Percentiles rank a stretch among this genome's conserved stretches.
Evolutionary conservation across 2,888 invertebrate genomes (phyloP).

Genomic region (Lepidocyrtoides sp.): DNA sequence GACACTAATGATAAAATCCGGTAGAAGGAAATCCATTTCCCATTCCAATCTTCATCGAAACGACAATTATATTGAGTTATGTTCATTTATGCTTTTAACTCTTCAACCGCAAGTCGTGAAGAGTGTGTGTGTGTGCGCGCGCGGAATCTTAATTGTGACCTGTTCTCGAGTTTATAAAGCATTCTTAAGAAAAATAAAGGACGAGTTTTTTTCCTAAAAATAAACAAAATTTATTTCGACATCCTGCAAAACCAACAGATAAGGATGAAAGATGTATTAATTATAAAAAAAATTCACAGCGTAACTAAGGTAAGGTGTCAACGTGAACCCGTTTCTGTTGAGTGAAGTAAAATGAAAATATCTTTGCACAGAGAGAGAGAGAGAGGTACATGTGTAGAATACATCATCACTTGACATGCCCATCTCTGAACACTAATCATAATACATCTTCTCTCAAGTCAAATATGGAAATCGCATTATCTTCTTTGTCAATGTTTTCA

Average conservation of each 20-base stretch:
- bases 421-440: constrained; percentile 7
- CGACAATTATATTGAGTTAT: neutral
- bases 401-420: neutral
- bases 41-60: neutral
- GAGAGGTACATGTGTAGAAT: neutral
- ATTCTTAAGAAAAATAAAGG: neutral
- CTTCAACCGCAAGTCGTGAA: too few relatives aligned
- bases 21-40: constrained; percentile 23
- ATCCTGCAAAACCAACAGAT: neutral
- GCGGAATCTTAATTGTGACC: neutral
- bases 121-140: neutral
- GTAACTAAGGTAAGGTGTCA: neutral
- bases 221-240: neutral
- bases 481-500: constrained; percentile 40
- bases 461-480: constrained; percentile 72
- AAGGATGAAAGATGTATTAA: constrained; percentile 4
- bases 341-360: neutral
- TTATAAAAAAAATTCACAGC: neutral
- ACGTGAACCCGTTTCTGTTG: too few relatives aligned
- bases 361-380: neutral
- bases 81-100: neutral
- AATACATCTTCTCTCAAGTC: constrained; percentile 21
- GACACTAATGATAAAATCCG: constrained; percentile 35
- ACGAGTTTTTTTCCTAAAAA: neutral
- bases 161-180: neutral